Conservation (phyloP, 2,888 invertebrate species). For the Eremobia ochroleuca region DNA sequence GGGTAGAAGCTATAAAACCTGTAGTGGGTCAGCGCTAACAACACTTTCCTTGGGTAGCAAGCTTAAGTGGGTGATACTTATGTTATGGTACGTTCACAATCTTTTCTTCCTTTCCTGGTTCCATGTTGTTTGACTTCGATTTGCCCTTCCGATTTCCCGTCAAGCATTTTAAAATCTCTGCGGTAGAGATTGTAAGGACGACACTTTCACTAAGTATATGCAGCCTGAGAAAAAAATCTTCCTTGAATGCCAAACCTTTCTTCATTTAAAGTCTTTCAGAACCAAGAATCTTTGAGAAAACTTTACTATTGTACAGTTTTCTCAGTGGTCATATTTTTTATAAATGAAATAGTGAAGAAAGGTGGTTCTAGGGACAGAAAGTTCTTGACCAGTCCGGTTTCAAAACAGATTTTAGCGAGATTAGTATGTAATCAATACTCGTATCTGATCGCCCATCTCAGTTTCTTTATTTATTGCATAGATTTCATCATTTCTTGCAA, state of each 20-base stretch:
- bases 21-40: constrained; percentile 14
- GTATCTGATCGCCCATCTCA: too few relatives aligned
- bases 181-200: neutral
- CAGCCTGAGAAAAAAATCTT: neutral
- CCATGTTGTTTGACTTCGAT: neutral
- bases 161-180: neutral
- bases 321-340: too few relatives aligned
- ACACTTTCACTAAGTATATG: neutral
- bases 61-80: neutral
- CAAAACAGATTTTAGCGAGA: neutral
- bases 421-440: too few relatives aligned
- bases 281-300: too few relatives aligned
- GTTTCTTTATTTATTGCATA: too few relatives aligned
- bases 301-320: too few relatives aligned
- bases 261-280: neutral
- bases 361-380: neutral
- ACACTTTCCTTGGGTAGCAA: neutral
- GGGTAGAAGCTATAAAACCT: neutral
- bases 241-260: neutral
- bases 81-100: neutral
- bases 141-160: neutral
- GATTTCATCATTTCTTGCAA: neutral
- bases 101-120: neutral
- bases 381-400: neutral
- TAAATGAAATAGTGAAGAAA: too few relatives aligned